Percentiles rank a stretch among this genome's conserved stretches.
Evolutionary conservation across 2,113 vertebrate genomes (phyloP).

Genomic region (Sminthopsis crassicaudata): DNA sequence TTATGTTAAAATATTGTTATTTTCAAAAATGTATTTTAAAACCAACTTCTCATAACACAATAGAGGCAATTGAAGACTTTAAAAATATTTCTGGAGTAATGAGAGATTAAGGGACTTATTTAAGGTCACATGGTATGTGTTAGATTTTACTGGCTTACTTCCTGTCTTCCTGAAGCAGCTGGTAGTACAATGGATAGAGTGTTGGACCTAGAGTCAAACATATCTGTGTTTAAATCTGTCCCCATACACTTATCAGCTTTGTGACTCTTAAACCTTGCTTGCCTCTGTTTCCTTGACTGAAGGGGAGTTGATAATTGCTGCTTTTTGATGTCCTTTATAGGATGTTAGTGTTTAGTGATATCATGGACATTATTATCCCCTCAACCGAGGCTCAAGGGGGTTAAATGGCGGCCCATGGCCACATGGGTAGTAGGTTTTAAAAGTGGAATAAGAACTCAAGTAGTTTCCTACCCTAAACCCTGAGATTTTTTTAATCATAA

Average conservation of each 20-base stretch:
- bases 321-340: not conserved
- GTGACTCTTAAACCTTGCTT: not conserved
- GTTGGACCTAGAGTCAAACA: not conserved
- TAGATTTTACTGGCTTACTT: not conserved
- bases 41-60: not conserved
- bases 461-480: not conserved
- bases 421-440: not conserved
- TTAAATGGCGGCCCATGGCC: not conserved
- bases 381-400: not conserved
- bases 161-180: not conserved
- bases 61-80: not conserved
- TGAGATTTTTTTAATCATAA: not conserved
- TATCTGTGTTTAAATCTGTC: not conserved
- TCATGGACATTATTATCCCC: not conserved
- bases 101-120: not conserved
- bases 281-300: not conserved
- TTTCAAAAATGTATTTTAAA: not conserved
- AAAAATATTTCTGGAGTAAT: not conserved
- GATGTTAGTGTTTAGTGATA: not conserved
- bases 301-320: not conserved
- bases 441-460: not conserved
- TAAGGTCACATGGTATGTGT: not conserved
- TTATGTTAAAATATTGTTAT: not conserved
- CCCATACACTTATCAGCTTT: not conserved
- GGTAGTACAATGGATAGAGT: not conserved